These are phyloP conservation scores for Microtus pennsylvanicus DNA, from an alignment of 2,113 vertebrate genomes.

Conservation along the genomic window DNA sequence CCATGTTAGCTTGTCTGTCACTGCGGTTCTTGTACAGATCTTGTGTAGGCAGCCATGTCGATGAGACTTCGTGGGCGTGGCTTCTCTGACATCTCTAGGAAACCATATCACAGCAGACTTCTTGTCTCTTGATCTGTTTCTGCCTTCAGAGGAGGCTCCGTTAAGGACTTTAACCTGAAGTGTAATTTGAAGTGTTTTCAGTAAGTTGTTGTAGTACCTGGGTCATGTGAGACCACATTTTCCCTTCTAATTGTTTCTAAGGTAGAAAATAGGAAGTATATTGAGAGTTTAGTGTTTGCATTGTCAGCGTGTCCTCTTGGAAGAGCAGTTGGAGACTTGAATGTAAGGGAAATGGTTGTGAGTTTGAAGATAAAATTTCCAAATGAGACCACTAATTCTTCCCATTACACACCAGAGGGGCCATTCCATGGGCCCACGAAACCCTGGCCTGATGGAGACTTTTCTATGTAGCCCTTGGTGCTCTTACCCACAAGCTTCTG, in stretches of 20 bases:
- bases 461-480: not conserved
- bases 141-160: not conserved
- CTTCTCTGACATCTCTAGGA: not conserved
- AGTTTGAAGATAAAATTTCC: not conserved
- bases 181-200: conserved; percentile 40
- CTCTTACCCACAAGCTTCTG: not conserved
- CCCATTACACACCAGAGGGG: not conserved
- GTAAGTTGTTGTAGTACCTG: not conserved
- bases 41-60: not conserved
- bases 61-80: not conserved
- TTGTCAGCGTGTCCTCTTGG: not conserved
- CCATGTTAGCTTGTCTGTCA: too few species aligned
- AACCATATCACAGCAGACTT: not conserved
- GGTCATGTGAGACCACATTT: not conserved
- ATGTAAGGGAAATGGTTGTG: not conserved
- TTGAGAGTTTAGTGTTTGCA: not conserved
- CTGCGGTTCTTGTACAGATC: not conserved
- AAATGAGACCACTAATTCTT: not conserved
- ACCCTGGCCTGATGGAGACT: not conserved
- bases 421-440: not conserved
- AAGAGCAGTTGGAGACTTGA: not conserved
- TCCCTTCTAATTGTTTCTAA: conserved; percentile 7
- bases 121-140: not conserved
- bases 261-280: conserved; percentile 2
- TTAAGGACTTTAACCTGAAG: not conserved